phyloP scores from a whole-genome alignment of 2,888 invertebrate species.

The Steinernema hermaphroditum region DNA sequence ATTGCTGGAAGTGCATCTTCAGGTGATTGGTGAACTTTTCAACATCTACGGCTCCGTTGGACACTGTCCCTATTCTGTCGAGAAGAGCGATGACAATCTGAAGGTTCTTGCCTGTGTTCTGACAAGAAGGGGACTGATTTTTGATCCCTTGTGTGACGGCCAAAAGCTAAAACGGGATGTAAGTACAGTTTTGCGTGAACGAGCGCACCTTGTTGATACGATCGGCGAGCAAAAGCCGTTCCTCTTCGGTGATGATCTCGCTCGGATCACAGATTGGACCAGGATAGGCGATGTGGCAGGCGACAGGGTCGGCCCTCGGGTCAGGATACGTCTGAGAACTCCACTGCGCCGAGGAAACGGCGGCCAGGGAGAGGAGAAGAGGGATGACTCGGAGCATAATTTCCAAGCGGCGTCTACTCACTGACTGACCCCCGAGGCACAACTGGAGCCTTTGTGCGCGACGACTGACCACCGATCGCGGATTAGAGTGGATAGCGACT shows the following conservation, averaged over 20 bases:
- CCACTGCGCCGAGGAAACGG: constrained; percentile 46
- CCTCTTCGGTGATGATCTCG: constrained; percentile 61
- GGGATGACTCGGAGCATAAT: constrained; percentile 16
- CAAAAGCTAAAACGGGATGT: constrained; percentile 47
- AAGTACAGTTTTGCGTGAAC: background rate
- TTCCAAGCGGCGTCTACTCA: constrained; percentile 28
- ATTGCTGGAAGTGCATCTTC: constrained; percentile 59
- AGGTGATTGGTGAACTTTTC: constrained; percentile 64
- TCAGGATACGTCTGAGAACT: constrained; percentile 64
- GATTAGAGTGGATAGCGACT: constrained; percentile 15
- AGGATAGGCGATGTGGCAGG: constrained; percentile 43
- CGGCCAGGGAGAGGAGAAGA: background rate
- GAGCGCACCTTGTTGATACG: constrained; percentile 50
- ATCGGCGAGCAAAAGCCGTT: constrained; percentile 55
- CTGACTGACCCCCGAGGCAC: constrained; percentile 28
- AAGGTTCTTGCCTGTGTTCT: constrained; percentile 56
- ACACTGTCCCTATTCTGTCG: constrained; percentile 58
- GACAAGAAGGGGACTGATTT: constrained; percentile 61
- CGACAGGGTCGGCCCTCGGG: constrained; percentile 56
- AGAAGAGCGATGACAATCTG: constrained; percentile 58
- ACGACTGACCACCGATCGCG: constrained; percentile 20
- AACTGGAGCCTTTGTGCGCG: constrained; percentile 25
- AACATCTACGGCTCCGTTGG: constrained; percentile 56
- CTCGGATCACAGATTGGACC: constrained; percentile 62
- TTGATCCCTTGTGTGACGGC: constrained; percentile 57